These are phyloP conservation scores for Limnothrissa miodon DNA, from an alignment of 2,113 vertebrate species.

Conservation along the genomic window DNA sequence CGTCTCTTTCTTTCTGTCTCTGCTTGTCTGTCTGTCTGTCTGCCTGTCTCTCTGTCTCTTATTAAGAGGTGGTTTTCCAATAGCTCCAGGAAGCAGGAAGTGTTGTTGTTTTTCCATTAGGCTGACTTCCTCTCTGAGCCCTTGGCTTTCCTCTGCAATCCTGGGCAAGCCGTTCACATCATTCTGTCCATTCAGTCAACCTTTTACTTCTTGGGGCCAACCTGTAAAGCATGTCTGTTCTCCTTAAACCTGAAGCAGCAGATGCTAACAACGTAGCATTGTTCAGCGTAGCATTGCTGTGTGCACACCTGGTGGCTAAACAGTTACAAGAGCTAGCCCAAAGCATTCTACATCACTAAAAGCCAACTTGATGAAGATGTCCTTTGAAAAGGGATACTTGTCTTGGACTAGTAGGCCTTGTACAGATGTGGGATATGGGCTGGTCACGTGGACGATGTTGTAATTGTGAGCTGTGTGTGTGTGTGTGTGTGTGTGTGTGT, in stretches of 20 bases:
- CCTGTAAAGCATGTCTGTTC: neutral
- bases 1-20: neutral
- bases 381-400: too few relatives aligned
- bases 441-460: neutral
- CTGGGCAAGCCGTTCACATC: neutral
- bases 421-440: too few relatives aligned
- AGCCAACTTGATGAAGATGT: too few relatives aligned
- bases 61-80: neutral
- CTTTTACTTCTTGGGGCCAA: neutral
- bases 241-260: neutral
- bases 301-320: neutral
- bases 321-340: too few relatives aligned
- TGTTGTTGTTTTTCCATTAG: slow-evolving; percentile 14
- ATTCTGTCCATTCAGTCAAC: neutral
- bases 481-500: too few relatives aligned
- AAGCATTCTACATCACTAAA: too few relatives aligned
- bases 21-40: neutral
- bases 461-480: slow-evolving; percentile 1
- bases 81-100: slow-evolving; percentile 21
- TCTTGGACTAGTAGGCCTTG: too few relatives aligned
- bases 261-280: neutral
- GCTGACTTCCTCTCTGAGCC: slow-evolving; percentile 6
- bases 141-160: slow-evolving; percentile 13
- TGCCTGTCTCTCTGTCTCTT: neutral
- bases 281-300: neutral